A percentile compares a stretch with the other conserved stretches of the same genome.
Conservation (phyloP, 2,113 vertebrate species). For the Oenanthe oenanthe region DNA sequence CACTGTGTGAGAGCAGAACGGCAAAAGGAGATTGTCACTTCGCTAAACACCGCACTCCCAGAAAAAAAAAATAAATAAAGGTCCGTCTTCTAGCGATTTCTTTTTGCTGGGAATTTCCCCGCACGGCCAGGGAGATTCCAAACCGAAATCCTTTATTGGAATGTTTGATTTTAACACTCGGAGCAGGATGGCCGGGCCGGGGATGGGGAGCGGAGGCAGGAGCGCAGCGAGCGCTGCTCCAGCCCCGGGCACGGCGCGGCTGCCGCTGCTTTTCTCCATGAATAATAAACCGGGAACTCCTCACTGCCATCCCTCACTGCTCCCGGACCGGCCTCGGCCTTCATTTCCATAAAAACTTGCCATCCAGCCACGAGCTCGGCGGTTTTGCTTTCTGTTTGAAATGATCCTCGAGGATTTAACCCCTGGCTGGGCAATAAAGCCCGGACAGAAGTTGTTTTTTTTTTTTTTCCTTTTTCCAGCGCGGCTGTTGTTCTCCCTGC, state of each 20-base stretch:
- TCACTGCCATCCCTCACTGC: background rate
- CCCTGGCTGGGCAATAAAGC: background rate
- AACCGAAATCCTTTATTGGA: background rate
- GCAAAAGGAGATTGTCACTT: background rate
- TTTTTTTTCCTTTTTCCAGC: background rate
- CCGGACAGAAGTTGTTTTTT: background rate
- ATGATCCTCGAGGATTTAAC: background rate
- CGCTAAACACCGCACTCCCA: background rate
- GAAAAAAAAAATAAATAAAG: background rate
- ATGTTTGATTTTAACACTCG: fast-evolving
- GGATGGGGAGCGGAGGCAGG: background rate
- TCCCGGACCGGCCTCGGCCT: background rate
- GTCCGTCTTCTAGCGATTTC: too few relatives aligned
- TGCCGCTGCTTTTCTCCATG: fast-evolving
- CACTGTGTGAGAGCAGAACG: background rate
- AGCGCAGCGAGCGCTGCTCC: fast-evolving
- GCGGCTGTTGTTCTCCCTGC: fast-evolving
- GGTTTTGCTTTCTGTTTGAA: background rate
- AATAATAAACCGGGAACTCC: background rate
- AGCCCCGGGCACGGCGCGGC: background rate
- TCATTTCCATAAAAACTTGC: background rate
- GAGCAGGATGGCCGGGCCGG: fast-evolving
- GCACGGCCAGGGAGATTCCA: background rate
- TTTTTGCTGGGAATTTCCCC: background rate
- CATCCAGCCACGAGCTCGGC: background rate